Percentiles rank a stretch among this genome's conserved stretches.
phyloP scores from a whole-genome alignment of 92 coral and sea anemone genomes.

The Phenganax marumi region DNA sequence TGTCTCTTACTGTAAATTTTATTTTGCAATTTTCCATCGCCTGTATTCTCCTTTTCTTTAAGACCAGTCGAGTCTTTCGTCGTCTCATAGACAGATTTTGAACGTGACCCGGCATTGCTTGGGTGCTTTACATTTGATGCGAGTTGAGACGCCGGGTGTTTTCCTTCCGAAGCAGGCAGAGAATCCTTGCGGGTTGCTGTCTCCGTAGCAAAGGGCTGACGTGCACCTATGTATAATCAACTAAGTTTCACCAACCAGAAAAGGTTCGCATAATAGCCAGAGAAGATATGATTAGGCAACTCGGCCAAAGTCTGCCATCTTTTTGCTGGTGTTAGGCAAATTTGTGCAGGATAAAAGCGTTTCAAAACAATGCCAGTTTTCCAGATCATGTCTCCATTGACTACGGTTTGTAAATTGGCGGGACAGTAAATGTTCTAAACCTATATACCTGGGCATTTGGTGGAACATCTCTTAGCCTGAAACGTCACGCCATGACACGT shows the following conservation, averaged over 20 bases:
- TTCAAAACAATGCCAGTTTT: too few species aligned
- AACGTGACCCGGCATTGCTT: too few species aligned
- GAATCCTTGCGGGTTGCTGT: background rate
- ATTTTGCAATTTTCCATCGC: background rate
- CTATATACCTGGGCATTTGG: conserved; percentile 17
- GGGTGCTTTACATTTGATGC: background rate
- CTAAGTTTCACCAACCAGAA: too few species aligned
- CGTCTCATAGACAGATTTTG: background rate
- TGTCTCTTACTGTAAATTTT: background rate
- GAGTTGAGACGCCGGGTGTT: too few species aligned
- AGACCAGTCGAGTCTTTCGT: background rate
- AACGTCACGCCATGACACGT: conserved; percentile 41
- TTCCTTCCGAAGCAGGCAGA: background rate
- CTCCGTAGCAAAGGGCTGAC: background rate
- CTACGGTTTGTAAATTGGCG: too few species aligned
- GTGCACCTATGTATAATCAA: background rate
- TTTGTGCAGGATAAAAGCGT: too few species aligned
- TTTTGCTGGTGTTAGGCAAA: too few species aligned
- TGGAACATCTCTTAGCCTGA: conserved; percentile 21
- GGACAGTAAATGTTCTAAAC: background rate
- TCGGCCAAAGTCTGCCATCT: too few species aligned
- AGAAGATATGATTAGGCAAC: too few species aligned
- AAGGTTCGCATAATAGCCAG: too few species aligned
- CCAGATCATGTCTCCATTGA: too few species aligned
- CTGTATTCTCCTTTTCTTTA: background rate